These are phyloP conservation scores for Bradypodion pumilum DNA, from an alignment of 2,797 vertebrate species.

Conservation along the genomic window DNA sequence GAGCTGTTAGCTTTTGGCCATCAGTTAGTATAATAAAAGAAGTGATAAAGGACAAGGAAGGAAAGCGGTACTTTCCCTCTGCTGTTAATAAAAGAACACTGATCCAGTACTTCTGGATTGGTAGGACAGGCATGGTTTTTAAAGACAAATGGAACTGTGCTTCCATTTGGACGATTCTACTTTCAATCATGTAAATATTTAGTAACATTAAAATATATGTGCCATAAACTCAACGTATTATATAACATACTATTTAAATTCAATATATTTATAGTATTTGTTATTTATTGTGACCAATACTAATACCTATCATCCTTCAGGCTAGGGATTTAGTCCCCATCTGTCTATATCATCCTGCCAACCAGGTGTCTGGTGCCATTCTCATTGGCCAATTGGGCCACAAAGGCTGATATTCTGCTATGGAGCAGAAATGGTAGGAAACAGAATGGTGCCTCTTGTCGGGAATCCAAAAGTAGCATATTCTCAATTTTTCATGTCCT, in stretches of 20 bases:
- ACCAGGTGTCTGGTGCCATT: neutral
- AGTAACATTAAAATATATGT: too few species aligned
- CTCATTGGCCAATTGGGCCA: neutral
- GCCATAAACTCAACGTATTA: too few species aligned
- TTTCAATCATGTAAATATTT: too few species aligned
- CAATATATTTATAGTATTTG: neutral
- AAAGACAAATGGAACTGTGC: neutral
- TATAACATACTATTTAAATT: neutral
- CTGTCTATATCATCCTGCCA: neutral
- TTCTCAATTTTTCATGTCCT: too few species aligned
- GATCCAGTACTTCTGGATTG: neutral
- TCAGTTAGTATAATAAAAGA: neutral
- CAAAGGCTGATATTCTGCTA: neutral
- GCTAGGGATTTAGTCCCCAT: neutral
- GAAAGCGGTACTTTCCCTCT: neutral
- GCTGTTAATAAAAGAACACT: neutral
- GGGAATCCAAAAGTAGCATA: slow-evolving; percentile 19
- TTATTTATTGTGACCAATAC: neutral
- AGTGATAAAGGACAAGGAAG: neutral
- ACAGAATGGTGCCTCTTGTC: neutral
- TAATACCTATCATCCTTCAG: neutral
- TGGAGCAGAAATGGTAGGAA: neutral
- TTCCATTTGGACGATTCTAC: too few species aligned
- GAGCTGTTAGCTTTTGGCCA: too few species aligned
- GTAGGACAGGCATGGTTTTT: neutral